These are phyloP conservation scores for Xiphorhynchus elegans DNA, from an alignment of 2,113 vertebrate genomes.

Conservation along the genomic window DNA sequence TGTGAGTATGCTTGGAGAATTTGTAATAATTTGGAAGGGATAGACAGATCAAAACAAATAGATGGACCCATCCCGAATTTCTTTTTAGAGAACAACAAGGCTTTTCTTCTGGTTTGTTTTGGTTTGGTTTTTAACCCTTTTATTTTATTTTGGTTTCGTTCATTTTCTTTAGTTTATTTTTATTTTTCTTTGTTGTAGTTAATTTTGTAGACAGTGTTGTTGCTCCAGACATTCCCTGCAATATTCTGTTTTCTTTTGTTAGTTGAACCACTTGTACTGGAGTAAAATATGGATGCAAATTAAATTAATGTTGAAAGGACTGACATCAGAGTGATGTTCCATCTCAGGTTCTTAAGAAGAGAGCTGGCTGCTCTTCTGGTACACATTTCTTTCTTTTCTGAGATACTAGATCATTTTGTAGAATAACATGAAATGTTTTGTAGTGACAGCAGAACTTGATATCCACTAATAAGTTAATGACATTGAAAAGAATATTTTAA, in stretches of 20 bases:
- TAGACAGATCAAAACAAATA: not conserved
- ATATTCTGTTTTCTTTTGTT: not conserved
- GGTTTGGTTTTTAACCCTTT: not conserved
- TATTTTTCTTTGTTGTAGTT: not conserved
- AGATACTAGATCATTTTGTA: not conserved
- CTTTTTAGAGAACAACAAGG: not conserved
- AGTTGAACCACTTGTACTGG: not conserved
- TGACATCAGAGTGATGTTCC: not conserved
- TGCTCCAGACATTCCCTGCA: not conserved
- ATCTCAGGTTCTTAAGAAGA: not conserved
- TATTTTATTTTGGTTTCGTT: not conserved
- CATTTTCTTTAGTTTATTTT: not conserved
- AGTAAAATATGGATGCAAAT: not conserved
- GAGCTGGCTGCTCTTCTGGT: not conserved
- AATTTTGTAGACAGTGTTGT: not conserved
- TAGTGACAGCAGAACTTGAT: constrained; percentile 30
- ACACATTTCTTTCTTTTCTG: not conserved
- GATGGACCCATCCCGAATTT: not conserved
- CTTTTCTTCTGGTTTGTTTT: not conserved
- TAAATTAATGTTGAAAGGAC: not conserved
- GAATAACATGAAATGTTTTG: constrained; percentile 39
- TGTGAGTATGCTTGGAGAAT: not conserved
- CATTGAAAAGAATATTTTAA: constrained; percentile 25
- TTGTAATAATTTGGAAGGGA: not conserved
- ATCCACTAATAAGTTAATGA: constrained; percentile 10